Evolutionary conservation across 2,888 invertebrate species (phyloP).

Genomic region (Erebia epiphron): DNA sequence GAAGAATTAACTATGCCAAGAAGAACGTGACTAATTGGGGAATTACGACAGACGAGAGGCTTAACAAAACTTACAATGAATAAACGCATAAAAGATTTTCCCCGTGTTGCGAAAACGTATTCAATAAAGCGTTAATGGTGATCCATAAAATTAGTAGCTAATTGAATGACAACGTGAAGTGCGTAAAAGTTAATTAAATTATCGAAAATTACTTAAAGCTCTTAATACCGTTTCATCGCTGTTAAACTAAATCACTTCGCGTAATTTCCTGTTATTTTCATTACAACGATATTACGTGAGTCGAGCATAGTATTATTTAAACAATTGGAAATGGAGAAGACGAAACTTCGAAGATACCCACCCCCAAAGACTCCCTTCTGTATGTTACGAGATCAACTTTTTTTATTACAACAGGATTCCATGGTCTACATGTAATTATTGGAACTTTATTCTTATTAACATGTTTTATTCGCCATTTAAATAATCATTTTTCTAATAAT

Average conservation of each 20-base stretch:
- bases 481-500: no score
- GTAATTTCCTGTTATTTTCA: slow-evolving; percentile 21
- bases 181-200: slow-evolving; percentile 18
- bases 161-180: slow-evolving; percentile 24
- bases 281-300: background rate
- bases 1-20: background rate
- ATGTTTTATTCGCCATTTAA: no score
- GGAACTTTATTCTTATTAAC: no score
- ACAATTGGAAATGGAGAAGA: no score
- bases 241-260: slow-evolving; percentile 24
- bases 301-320: background rate
- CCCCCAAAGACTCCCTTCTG: no score
- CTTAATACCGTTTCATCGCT: slow-evolving; percentile 18
- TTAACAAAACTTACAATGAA: background rate
- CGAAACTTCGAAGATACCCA: no score
- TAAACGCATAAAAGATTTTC: background rate
- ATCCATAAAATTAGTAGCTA: slow-evolving; percentile 17
- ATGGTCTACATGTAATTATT: no score
- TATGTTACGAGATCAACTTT: no score
- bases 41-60: background rate
- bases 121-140: slow-evolving; percentile 11
- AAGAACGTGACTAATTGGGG: background rate
- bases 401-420: no score
- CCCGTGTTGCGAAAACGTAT: background rate
- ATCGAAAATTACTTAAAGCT: slow-evolving; percentile 24